Evolutionary conservation across 2,113 vertebrate genomes (phyloP).

Genomic region (Psophia crepitans): DNA sequence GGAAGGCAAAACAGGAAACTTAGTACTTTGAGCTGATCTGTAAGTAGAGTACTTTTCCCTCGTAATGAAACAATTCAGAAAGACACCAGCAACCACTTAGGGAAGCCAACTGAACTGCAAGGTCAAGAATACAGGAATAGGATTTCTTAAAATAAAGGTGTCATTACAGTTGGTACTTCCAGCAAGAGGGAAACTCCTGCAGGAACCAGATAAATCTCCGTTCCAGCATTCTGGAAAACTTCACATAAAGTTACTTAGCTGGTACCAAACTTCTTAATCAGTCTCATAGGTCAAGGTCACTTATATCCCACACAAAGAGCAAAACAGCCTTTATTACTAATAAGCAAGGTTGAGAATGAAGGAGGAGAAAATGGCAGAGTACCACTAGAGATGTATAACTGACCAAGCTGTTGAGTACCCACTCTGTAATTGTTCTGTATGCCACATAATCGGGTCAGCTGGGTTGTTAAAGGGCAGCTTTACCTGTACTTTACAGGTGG

Average conservation of each 20-base stretch:
- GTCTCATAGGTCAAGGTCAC: background rate
- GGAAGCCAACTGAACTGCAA: background rate
- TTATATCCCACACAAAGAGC: background rate
- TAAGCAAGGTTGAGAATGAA: background rate
- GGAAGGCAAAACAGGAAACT: background rate
- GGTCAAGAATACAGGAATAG: background rate
- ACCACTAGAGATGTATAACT: background rate
- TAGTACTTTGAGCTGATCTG: background rate
- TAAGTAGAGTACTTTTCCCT: background rate
- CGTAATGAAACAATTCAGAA: background rate
- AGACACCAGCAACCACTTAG: background rate
- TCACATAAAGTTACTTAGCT: background rate
- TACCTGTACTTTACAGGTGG: too few species aligned
- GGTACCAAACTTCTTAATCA: background rate
- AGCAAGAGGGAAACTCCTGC: background rate
- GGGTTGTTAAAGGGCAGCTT: background rate
- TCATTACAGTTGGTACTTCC: background rate
- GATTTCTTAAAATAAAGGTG: background rate
- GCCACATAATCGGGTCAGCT: background rate
- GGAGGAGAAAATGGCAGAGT: background rate
- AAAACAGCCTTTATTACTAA: background rate
- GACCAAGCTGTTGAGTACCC: fast-evolving
- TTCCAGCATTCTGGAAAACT: background rate
- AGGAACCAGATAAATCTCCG: background rate
- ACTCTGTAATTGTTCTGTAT: background rate